Percentiles rank a stretch among this genome's conserved stretches.
These are phyloP conservation scores for Etheostoma perlongum DNA, from an alignment of 2,797 vertebrate species.

Conservation along the genomic window DNA sequence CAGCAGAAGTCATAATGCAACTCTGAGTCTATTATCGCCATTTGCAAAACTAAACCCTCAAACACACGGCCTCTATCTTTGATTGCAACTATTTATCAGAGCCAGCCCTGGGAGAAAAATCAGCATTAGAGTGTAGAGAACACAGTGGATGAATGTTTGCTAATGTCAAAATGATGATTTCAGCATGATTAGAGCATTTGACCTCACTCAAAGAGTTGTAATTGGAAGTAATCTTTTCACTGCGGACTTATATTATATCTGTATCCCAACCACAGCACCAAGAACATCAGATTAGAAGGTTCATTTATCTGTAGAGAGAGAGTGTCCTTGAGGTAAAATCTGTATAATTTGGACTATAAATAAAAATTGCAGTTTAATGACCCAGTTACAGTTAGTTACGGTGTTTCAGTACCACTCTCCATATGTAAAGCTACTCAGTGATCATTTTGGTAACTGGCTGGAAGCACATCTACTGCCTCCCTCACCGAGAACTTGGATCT, in stretches of 20 bases:
- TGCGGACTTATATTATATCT: background rate
- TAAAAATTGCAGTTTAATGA: background rate
- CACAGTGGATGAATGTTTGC: background rate
- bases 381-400: too few species aligned
- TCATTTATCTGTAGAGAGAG: too few species aligned
- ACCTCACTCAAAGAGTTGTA: background rate
- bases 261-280: too few species aligned
- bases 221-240: background rate
- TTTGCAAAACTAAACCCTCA: constrained; percentile 51
- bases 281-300: too few species aligned
- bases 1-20: constrained; percentile 76
- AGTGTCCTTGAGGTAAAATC: too few species aligned
- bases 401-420: background rate
- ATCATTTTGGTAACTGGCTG: too few species aligned
- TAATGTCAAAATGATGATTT: background rate
- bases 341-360: too few species aligned
- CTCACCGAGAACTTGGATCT: too few species aligned
- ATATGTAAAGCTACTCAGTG: too few species aligned
- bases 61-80: constrained; percentile 80
- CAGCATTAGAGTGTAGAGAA: background rate
- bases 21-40: constrained; percentile 45
- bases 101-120: constrained; percentile 8
- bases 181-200: background rate
- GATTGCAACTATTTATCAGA: constrained; percentile 83
- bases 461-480: too few species aligned